Evolutionary conservation across 2,888 invertebrate genomes (phyloP), one percentile per base, ranked within the genome.

Genomic region (Nemurella pictetii): DNA sequence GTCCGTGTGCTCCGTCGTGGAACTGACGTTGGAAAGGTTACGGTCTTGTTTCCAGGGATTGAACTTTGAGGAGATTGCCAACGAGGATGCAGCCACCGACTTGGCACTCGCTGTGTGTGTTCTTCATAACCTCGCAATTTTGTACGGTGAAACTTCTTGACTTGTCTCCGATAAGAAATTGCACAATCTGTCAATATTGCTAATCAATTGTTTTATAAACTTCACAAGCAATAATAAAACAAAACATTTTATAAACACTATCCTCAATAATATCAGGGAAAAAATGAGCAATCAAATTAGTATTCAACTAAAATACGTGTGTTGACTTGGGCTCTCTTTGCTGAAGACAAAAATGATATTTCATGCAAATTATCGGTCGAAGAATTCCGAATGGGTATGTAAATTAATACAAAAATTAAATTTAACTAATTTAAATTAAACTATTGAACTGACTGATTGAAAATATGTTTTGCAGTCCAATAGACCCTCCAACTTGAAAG

Each of bases 41-140:
- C 55, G 83, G 29, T 55, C 26, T 20, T 74, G 84, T 35, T 86
- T 86, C 81, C 82, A 74, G 15, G 83, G 84, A 30, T 28, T 86
- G 36, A 82, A 83, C 28, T 85, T 75, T 77, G 74, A 85, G 32
- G 85, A 83, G 20, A 83, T 85, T 4, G 36, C 55, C 20, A 55
- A 78, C 9, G 74, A 75, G 4, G 75, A 78, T 73, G 35, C 85
- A 20, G 86, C 86, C 2, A 83, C 83, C 12, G 75, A 80, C 35
- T 85, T 86, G 12, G 84, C 85, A 2, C 55, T 86, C 32, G 86
- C 86, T 35, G 84, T 85, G 3, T 86, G 86, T 84, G 86, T 86
- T 20, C 80, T 86, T 20, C 84, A 86, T 25, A 86, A 86, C 74
- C 84, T 86, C 85, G 83, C 84, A 30, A 30, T 86, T 2, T 28